Evolutionary conservation across 2,113 vertebrate species (phyloP).

Genomic region (Spermophilus dauricus): DNA sequence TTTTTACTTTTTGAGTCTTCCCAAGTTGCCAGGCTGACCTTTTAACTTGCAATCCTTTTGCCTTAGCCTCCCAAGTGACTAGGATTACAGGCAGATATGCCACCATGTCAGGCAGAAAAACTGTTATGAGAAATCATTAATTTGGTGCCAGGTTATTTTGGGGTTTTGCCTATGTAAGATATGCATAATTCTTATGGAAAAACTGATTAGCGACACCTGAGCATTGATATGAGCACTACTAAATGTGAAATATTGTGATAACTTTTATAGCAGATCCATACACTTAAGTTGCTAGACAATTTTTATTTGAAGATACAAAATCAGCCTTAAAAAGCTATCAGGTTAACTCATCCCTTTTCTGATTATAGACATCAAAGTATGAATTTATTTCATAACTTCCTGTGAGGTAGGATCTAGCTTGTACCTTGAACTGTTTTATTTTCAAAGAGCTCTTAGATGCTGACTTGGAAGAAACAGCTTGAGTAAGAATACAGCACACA

Average conservation of each 20-base stretch:
- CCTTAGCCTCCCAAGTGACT: neutral
- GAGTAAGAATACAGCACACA: neutral
- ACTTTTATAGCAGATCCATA: neutral
- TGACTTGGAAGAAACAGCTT: neutral
- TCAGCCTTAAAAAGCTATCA: neutral
- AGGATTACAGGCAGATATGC: neutral
- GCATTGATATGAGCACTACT: neutral
- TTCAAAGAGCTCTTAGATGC: neutral
- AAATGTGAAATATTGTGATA: neutral
- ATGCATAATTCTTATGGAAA: neutral
- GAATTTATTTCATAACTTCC: slow-evolving; percentile 19
- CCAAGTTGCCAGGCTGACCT: neutral
- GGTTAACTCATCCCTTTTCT: neutral
- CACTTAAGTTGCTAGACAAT: neutral
- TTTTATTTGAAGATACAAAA: neutral
- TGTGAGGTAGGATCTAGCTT: neutral
- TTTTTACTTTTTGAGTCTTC: no score
- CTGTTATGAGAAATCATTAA: neutral
- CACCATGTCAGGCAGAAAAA: neutral
- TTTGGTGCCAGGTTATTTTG: no score
- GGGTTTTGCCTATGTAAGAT: neutral
- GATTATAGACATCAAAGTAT: neutral
- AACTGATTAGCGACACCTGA: neutral
- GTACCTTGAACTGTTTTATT: neutral
- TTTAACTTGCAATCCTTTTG: neutral